These are phyloP conservation scores for Phocoena phocoena DNA, from an alignment of 2,113 vertebrate genomes.

Conservation along the genomic window DNA sequence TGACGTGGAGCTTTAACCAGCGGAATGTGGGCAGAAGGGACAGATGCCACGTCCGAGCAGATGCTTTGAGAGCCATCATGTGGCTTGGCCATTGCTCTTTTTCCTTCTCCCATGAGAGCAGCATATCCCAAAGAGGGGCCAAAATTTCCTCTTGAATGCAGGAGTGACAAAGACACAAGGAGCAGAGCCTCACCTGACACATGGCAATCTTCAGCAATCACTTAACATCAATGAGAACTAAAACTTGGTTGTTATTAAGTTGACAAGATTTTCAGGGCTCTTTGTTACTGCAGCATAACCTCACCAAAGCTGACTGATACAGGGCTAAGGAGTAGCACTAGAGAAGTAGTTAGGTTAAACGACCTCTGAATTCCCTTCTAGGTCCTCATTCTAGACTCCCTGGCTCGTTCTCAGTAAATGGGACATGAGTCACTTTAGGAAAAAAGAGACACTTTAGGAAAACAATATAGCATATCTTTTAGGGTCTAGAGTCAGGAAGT, in stretches of 20 bases:
- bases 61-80: background rate
- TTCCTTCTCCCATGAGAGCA: background rate
- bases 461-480: background rate
- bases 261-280: background rate
- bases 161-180: background rate
- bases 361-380: background rate
- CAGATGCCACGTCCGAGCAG: background rate
- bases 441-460: background rate
- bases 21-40: background rate
- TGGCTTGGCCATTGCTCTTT: background rate
- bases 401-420: background rate
- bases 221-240: background rate
- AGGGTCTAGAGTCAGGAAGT: background rate
- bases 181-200: background rate
- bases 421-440: background rate
- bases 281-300: background rate
- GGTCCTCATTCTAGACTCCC: background rate
- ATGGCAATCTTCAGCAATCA: background rate
- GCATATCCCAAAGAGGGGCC: background rate
- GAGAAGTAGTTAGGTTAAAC: background rate
- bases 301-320: background rate
- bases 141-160: background rate
- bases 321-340: background rate
- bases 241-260: background rate
- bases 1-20: background rate